These are phyloP conservation scores for Urophycis tenuis DNA, from an alignment of 2,797 vertebrate genomes.

Conservation along the genomic window DNA sequence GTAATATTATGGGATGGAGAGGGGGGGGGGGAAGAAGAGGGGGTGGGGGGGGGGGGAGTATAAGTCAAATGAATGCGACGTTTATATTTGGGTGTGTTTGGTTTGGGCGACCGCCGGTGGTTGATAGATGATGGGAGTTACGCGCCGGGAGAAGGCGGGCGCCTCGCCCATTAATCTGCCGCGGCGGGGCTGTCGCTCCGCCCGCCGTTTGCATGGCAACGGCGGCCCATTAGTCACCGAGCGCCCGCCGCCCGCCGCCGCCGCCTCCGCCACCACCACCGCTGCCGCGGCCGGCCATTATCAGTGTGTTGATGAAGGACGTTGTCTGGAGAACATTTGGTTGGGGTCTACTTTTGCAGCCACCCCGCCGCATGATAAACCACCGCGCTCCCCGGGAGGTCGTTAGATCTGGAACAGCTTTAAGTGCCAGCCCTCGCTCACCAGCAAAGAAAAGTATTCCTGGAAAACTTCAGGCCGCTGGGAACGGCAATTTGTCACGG, in stretches of 20 bases:
- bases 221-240: conserved; percentile 58
- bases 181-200: conserved; percentile 46
- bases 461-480: not conserved
- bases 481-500: not conserved
- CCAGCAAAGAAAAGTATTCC: not conserved
- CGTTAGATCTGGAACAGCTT: not conserved
- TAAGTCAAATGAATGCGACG: conserved; percentile 45
- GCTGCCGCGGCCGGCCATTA: conserved; percentile 47
- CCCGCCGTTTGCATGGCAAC: conserved; percentile 57
- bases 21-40: not conserved
- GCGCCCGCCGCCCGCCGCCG: conserved; percentile 7
- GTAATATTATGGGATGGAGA: conserved; percentile 38
- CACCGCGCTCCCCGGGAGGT: not conserved
- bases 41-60: conserved; percentile 14
- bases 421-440: not conserved
- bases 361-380: conserved; percentile 35
- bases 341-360: conserved; percentile 41
- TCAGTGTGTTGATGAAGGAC: conserved; percentile 58
- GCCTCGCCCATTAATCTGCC: conserved; percentile 64
- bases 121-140: conserved; percentile 60
- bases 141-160: conserved; percentile 46
- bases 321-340: conserved; percentile 51
- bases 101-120: conserved; percentile 36
- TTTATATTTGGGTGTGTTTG: conserved; percentile 29
- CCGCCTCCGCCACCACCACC: not conserved